Base-by-base conservation (phyloP, 2,888 invertebrate species). In the Eustalomyia histrio region DNA sequence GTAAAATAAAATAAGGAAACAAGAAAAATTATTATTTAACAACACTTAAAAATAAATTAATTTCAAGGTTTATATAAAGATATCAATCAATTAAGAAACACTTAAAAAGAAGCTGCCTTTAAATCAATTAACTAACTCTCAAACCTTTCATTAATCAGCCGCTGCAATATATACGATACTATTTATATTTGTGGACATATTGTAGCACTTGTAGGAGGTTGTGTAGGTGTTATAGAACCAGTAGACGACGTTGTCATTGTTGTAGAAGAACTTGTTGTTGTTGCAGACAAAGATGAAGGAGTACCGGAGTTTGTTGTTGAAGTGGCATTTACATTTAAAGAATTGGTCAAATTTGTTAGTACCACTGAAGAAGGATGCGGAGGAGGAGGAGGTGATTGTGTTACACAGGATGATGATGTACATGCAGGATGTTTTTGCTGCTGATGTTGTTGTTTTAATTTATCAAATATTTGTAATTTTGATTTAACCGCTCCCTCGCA, bases 401-500 rank as follows among this genome's bases (percentile, higher is more conserved):
- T 83, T 21, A 50, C 47, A 12, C 55, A 58, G 16, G 75, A 7
- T 58, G 73, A 14, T 21, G 69, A 6, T 57, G 39, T 50, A 18
- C 64, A 69, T 14, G 72, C 35, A 52, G 84, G 78, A 50, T 84
- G 82, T 61, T 83, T 84, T 39, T 83, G 83, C n/a, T 85, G 86
- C n/a, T 84, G 86, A 12, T 87, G 87, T 21, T 89, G 88, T 39
- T 90, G 89, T 83, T 91, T 93, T 88, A 94, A 92, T 88, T 94
- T 95, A 90, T 97, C 97, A 90, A 97, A 97, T 52, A 97, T 93
- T 83, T 95, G 95, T 88, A 97, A 92, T 90, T 97, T 97, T 68
- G 96, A 96, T 87, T 94, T 93, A 79, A 97, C 97, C 67, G 96
- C 96, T 83, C 97, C 97, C 88, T 96, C 96, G 90, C 96, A 97